Evolutionary conservation across 2,113 vertebrate genomes (phyloP).

Genomic region (Pogonocichla stellata): DNA sequence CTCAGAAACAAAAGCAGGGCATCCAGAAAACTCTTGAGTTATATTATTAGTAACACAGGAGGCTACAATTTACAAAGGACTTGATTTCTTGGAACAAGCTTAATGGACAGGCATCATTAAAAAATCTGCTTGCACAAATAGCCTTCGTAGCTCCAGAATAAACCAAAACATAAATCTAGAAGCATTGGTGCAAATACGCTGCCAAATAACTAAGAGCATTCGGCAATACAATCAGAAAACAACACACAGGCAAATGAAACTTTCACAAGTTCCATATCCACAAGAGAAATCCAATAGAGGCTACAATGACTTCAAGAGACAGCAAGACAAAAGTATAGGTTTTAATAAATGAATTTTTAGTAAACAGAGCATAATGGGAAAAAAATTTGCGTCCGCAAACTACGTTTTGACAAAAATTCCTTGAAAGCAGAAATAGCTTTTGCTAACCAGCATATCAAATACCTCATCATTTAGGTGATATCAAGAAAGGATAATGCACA

Average conservation of each 20-base stretch:
- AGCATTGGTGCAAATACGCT: not conserved
- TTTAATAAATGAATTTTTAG: not conserved
- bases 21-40: not conserved
- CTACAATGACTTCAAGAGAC: not conserved
- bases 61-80: not conserved
- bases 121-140: not conserved
- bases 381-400: not conserved
- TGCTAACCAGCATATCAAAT: not conserved
- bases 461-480: not conserved
- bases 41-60: not conserved
- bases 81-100: not conserved
- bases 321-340: not conserved
- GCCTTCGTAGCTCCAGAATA: not conserved
- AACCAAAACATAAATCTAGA: not conserved
- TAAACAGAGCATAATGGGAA: rapidly evolving
- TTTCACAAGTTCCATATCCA: not conserved
- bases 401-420: not conserved
- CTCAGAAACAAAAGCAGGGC: not conserved
- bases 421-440: not conserved
- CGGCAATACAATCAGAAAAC: not conserved
- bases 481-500: not conserved
- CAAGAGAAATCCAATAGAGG: not conserved
- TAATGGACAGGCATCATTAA: not conserved
- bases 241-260: not conserved
- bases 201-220: not conserved